These are phyloP conservation scores for Clarias platycephalus DNA, from an alignment of 2,797 vertebrate species.

Conservation along the genomic window DNA sequence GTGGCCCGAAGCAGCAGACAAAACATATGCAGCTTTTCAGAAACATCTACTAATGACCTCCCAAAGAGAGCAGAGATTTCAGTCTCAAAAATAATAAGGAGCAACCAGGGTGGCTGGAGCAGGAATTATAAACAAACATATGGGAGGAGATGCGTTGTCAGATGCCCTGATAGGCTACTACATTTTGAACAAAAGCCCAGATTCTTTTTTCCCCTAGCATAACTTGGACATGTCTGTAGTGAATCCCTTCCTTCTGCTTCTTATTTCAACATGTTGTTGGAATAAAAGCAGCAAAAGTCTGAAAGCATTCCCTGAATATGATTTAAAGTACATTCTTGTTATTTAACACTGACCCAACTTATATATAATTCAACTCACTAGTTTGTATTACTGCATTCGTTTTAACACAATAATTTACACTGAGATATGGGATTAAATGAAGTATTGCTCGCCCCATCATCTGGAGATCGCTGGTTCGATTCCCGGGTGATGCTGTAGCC, in stretches of 20 bases:
- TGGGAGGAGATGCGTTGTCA: constrained; percentile 7
- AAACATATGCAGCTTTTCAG: constrained; percentile 1
- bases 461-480: too few species aligned
- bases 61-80: constrained; percentile 2
- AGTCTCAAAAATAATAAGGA: constrained; percentile 8
- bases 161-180: background rate
- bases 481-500: too few species aligned
- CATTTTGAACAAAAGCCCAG: background rate
- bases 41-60: constrained; percentile 20
- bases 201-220: background rate
- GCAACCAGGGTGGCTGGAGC: constrained; percentile 4
- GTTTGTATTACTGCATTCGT: too few species aligned
- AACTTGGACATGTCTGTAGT: background rate
- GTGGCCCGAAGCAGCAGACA: background rate
- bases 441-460: too few species aligned
- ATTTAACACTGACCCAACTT: background rate
- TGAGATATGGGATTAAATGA: too few species aligned
- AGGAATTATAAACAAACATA: constrained; percentile 27
- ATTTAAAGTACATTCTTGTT: background rate
- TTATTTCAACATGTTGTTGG: background rate
- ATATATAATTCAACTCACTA: background rate
- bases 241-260: background rate
- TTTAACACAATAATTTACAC: too few species aligned
- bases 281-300: background rate
- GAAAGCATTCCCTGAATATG: background rate